Conservation (phyloP, 2,797 vertebrate species). For the Amblyraja radiata region DNA sequence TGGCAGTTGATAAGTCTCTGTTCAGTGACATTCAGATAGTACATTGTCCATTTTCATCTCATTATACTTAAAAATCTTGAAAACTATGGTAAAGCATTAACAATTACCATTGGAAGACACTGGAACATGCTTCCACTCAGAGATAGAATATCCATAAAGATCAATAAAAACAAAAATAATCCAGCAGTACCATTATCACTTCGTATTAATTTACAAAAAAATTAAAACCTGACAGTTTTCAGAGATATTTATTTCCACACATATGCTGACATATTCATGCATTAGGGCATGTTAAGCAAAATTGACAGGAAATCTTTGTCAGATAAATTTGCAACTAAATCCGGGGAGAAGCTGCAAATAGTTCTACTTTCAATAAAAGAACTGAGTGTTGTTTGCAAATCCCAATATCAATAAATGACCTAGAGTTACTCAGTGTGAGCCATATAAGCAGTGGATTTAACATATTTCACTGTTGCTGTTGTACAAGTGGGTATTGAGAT, state of each 20-base stretch:
- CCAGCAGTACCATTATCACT: neutral
- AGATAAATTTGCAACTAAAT: neutral
- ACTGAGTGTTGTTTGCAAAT: neutral
- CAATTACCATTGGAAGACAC: neutral
- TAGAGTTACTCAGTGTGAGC: too few relatives aligned
- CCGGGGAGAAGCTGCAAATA: neutral
- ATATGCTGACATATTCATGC: neutral
- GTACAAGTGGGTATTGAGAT: neutral
- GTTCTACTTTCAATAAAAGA: neutral
- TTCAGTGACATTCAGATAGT: neutral
- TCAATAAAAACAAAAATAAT: neutral
- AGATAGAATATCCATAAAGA: neutral
- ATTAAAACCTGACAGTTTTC: neutral
- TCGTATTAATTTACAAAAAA: neutral
- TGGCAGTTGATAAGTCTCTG: neutral
- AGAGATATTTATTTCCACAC: neutral
- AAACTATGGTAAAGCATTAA: neutral
- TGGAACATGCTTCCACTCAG: neutral
- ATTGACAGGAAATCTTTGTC: conserved; percentile 1
- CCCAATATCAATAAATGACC: neutral
- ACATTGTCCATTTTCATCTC: neutral
- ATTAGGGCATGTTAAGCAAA: neutral
- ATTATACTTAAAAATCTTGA: neutral
- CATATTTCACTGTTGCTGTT: neutral
- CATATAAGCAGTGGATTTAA: neutral